phyloP scores from a whole-genome alignment of 2,888 invertebrate genomes.

The Microplitis deprimator region DNA sequence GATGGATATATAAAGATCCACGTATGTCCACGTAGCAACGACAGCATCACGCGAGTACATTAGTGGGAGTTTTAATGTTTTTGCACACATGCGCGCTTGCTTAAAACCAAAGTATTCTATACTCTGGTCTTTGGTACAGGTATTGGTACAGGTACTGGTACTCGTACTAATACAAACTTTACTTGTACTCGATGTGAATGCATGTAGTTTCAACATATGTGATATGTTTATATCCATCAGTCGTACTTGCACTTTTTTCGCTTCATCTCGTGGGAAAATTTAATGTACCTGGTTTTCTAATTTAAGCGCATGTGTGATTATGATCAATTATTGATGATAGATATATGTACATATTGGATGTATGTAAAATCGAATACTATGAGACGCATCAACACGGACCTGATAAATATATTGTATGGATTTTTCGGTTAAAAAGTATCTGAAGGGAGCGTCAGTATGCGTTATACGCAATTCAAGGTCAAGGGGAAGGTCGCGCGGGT shows the following conservation, averaged over 20 bases:
- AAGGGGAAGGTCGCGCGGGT: slow-evolving; percentile 43
- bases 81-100: background rate
- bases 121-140: background rate
- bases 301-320: background rate
- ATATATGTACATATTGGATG: background rate
- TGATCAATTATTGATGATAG: background rate
- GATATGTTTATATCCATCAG: slow-evolving; percentile 3
- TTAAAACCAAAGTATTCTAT: background rate
- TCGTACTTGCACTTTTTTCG: slow-evolving; percentile 30
- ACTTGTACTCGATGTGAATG: background rate
- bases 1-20: background rate
- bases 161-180: background rate
- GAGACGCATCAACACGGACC: background rate
- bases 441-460: background rate
- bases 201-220: background rate
- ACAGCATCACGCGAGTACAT: background rate
- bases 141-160: background rate
- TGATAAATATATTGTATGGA: background rate
- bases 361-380: background rate
- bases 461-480: slow-evolving; percentile 36
- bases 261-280: slow-evolving; percentile 40
- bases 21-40: background rate
- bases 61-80: background rate
- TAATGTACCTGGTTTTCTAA: background rate
- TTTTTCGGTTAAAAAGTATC: background rate